These are phyloP conservation scores for Origma solitaria DNA, from an alignment of 2,113 vertebrate genomes.

Conservation along the genomic window DNA sequence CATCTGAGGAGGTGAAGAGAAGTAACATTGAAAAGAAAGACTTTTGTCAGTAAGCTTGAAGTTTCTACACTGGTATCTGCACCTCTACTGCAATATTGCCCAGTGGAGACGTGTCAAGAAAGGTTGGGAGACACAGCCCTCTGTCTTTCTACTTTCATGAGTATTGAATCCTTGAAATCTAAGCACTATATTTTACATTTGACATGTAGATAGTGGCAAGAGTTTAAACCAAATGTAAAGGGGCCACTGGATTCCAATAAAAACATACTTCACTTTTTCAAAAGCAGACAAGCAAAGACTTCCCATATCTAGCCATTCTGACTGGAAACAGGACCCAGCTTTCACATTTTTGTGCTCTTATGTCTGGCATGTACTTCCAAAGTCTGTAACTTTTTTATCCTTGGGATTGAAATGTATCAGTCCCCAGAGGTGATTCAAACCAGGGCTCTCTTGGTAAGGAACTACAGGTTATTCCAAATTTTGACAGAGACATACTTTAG, in stretches of 20 bases:
- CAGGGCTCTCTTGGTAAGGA: slow-evolving; percentile 53
- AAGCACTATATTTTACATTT: slow-evolving; percentile 26
- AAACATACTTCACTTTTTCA: slow-evolving; percentile 33
- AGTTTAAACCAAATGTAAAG: slow-evolving; percentile 48
- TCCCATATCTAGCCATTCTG: slow-evolving; percentile 50
- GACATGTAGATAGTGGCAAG: slow-evolving; percentile 35
- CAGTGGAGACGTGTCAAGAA: not conserved
- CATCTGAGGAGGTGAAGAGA: not conserved
- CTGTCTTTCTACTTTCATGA: not conserved
- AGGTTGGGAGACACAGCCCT: not conserved
- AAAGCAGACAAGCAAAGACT: slow-evolving; percentile 46
- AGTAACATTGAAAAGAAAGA: not conserved
- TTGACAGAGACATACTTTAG: slow-evolving; percentile 31
- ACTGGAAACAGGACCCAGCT: slow-evolving; percentile 58
- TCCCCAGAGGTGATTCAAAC: slow-evolving; percentile 59
- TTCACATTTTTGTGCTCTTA: slow-evolving; percentile 61
- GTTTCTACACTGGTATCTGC: not conserved
- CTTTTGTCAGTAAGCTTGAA: not conserved
- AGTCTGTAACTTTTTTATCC: slow-evolving; percentile 52
- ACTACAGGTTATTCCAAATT: slow-evolving; percentile 37
- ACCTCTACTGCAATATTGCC: not conserved
- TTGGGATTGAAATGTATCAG: slow-evolving; percentile 55
- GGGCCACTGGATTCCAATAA: slow-evolving; percentile 48
- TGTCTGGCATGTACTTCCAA: slow-evolving; percentile 51
- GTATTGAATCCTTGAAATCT: slow-evolving; percentile 3